A percentile compares a stretch with the other conserved stretches of the same genome.
These are phyloP conservation scores for Acanthisitta chloris DNA, from an alignment of 2,113 vertebrate species.

Conservation along the genomic window DNA sequence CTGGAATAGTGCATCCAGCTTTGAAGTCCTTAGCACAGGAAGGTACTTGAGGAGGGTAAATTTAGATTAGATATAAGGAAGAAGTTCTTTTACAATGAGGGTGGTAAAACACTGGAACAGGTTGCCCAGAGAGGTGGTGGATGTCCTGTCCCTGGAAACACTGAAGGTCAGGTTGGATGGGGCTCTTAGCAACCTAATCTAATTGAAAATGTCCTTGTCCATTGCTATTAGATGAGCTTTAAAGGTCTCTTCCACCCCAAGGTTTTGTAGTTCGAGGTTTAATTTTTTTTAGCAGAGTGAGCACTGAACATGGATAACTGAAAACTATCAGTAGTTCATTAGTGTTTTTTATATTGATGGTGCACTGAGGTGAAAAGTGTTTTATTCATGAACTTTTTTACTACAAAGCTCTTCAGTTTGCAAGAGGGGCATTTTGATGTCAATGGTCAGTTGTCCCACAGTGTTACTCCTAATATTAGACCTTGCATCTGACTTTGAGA, in stretches of 20 bases:
- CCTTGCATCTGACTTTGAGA: not conserved
- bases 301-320: not conserved
- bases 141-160: not conserved
- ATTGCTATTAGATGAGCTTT: not conserved
- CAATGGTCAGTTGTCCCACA: not conserved
- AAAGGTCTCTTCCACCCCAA: not conserved
- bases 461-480: not conserved
- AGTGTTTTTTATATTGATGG: not conserved
- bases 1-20: not conserved
- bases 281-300: not conserved
- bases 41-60: not conserved
- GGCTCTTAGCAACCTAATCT: not conserved
- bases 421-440: not conserved
- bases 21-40: not conserved
- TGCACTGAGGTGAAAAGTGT: not conserved
- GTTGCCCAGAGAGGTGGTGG: not conserved
- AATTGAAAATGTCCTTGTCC: not conserved
- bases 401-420: not conserved
- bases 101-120: not conserved
- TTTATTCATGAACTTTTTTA: not conserved
- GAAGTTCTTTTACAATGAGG: not conserved
- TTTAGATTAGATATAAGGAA: not conserved
- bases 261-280: not conserved
- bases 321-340: not conserved
- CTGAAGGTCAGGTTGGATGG: not conserved